These are phyloP conservation scores for Coccyzus lansbergi DNA, from an alignment of 2,797 vertebrate genomes.

Conservation along the genomic window DNA sequence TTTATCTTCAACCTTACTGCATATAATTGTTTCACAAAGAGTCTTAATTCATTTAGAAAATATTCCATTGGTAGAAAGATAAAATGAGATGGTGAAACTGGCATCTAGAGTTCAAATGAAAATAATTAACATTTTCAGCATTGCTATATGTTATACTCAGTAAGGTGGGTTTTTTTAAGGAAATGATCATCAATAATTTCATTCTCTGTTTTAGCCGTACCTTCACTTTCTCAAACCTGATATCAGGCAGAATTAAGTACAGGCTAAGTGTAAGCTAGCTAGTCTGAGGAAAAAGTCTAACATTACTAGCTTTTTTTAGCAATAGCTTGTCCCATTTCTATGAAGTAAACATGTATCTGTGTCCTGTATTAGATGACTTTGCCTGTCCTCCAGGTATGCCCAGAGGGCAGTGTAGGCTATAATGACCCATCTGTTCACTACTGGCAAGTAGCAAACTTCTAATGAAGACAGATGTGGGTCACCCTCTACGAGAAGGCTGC, in stretches of 20 bases:
- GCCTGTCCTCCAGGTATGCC: slow-evolving; percentile 88
- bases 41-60: background rate
- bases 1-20: background rate
- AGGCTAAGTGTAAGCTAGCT: background rate
- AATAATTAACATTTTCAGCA: background rate
- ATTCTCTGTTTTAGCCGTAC: background rate
- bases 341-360: slow-evolving; percentile 46
- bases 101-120: background rate
- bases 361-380: slow-evolving; percentile 72
- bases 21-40: background rate
- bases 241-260: background rate
- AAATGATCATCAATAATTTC: background rate
- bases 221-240: background rate
- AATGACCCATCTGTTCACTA: slow-evolving; percentile 95
- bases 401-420: slow-evolving; percentile 81
- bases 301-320: background rate
- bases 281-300: background rate
- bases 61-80: background rate
- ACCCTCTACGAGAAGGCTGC: slow-evolving; percentile 82
- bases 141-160: background rate
- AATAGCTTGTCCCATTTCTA: background rate
- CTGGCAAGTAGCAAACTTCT: slow-evolving; percentile 86
- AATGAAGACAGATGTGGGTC: slow-evolving; percentile 96
- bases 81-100: background rate
- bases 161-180: background rate